phyloP scores from a whole-genome alignment of 1,140 invertebrate genomes.

The Papilio dardanus region DNA sequence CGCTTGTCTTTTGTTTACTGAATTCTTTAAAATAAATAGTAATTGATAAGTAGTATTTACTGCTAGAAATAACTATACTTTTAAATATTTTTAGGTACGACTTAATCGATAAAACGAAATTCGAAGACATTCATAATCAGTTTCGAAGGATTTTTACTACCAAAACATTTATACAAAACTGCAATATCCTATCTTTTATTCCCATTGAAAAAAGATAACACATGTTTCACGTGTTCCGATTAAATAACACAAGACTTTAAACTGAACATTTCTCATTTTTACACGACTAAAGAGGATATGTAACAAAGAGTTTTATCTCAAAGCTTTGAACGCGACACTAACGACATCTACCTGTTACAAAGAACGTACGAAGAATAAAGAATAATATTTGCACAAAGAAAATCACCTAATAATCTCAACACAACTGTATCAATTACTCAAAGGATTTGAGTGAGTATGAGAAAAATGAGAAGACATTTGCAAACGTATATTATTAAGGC shows the following conservation, averaged over 20 bases:
- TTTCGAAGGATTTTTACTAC: no score
- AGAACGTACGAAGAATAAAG: neutral
- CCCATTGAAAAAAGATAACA: no score
- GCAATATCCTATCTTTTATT: no score
- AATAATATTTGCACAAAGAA: neutral
- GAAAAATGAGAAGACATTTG: neutral
- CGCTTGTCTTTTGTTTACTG: no score
- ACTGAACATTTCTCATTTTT: neutral
- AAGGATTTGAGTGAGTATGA: neutral
- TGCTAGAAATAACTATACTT: no score
- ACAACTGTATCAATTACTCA: neutral
- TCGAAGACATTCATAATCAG: no score
- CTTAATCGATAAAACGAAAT: no score
- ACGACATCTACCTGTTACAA: conserved; percentile 12
- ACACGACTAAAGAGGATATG: neutral
- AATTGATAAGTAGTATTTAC: no score
- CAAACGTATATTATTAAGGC: neutral
- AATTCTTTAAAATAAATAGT: no score
- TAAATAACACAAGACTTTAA: neutral
- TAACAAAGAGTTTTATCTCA: neutral
- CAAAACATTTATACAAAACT: no score
- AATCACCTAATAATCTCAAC: neutral
- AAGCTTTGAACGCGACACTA: neutral
- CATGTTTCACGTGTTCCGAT: neutral
- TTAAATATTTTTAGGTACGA: no score